A percentile compares a stretch with the other conserved stretches of the same genome.
Evolutionary conservation across 1,140 invertebrate genomes (phyloP).

Genomic region (Charaxes varanes): DNA sequence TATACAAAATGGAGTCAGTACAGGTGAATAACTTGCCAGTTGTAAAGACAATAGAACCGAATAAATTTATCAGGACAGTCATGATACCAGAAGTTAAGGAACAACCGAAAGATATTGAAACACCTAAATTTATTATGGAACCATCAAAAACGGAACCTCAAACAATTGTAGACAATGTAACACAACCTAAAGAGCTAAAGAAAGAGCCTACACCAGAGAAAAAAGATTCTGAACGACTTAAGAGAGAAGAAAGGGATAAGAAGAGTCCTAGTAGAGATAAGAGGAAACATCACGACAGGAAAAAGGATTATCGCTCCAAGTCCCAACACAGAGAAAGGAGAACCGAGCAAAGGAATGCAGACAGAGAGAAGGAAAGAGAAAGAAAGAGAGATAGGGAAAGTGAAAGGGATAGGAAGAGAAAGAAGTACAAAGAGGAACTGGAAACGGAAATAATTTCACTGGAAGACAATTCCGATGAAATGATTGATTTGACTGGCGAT

Average conservation of each 20-base stretch:
- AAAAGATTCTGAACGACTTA: constrained; percentile 26
- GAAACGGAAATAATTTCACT: constrained; percentile 55
- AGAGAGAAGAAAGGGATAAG: constrained; percentile 17
- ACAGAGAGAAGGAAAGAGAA: constrained; percentile 30
- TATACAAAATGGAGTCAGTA: constrained; percentile 52
- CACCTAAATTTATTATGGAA: constrained; percentile 6
- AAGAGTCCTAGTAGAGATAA: constrained; percentile 35
- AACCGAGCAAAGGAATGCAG: constrained; percentile 25
- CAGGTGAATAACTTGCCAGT: constrained; percentile 29
- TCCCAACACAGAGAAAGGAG: constrained; percentile 38
- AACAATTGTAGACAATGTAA: constrained; percentile 8
- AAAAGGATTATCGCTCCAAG: constrained; percentile 43
- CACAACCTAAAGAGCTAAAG: constrained; percentile 15
- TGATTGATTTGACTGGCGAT: constrained; percentile 62
- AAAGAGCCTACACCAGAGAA: constrained; percentile 20
- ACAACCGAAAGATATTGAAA: constrained; percentile 17
- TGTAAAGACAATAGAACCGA: constrained; percentile 32
- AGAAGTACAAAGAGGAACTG: constrained; percentile 31
- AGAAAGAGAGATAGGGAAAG: constrained; percentile 23
- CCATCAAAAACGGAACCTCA: constrained; percentile 1
- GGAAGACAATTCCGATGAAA: constrained; percentile 61
- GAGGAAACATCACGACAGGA: constrained; percentile 38
- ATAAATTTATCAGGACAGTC: constrained; percentile 14
- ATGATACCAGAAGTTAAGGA: constrained; percentile 25
- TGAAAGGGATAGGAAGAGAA: constrained; percentile 37